Evolutionary conservation across 2,113 vertebrate species (phyloP).

Genomic region (Kryptolebias marmoratus): DNA sequence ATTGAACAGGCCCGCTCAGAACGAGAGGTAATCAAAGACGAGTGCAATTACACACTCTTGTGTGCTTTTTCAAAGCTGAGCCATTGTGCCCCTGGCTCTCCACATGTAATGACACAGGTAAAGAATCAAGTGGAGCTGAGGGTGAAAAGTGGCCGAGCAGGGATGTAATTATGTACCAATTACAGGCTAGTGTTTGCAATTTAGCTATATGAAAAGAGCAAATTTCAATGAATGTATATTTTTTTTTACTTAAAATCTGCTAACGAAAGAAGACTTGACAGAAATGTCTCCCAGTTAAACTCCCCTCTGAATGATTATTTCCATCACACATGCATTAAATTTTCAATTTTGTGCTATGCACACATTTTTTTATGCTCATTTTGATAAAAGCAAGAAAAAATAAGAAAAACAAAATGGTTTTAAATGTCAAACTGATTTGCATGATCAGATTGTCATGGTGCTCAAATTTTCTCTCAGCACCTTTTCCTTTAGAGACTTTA

Average conservation of each 20-base stretch:
- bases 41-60: conserved; percentile 77
- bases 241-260: neutral
- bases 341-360: no score
- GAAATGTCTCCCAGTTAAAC: neutral
- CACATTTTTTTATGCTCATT: neutral
- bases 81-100: conserved; percentile 71
- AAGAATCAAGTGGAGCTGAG: conserved; percentile 55
- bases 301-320: neutral
- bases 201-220: conserved; percentile 47
- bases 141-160: conserved; percentile 48
- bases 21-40: conserved; percentile 78
- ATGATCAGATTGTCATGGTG: no score
- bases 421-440: neutral
- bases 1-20: conserved; percentile 73
- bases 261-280: neutral
- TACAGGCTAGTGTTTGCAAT: conserved; percentile 46
- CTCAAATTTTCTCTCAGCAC: no score
- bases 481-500: no score
- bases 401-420: neutral
- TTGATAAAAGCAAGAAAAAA: conserved; percentile 22
- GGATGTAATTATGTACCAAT: conserved; percentile 67
- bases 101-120: conserved; percentile 73
- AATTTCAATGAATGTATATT: conserved; percentile 4
- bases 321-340: neutral
- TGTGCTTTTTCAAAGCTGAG: conserved; percentile 58